These are phyloP conservation scores for Exephanes ischioxanthus DNA, from an alignment of 2,888 invertebrate species.

Conservation along the genomic window DNA sequence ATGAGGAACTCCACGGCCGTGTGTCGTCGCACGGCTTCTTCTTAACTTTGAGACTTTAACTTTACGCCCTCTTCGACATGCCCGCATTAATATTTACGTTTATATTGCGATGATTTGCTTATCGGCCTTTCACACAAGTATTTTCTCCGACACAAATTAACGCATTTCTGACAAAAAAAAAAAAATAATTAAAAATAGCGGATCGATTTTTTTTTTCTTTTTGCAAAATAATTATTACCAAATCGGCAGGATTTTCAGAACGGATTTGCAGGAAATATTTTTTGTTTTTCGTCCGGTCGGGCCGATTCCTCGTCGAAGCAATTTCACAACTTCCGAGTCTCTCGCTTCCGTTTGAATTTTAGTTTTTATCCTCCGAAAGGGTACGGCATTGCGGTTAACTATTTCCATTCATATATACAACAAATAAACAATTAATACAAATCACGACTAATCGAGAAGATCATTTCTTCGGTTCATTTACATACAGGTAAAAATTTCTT, in stretches of 20 bases:
- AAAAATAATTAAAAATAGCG: background rate
- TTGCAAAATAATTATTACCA: background rate
- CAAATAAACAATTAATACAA: constrained; percentile 29
- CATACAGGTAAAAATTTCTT: constrained; percentile 3
- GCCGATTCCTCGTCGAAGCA: background rate
- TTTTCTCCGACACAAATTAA: background rate
- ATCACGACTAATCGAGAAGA: constrained; percentile 10
- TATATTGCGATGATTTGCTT: background rate
- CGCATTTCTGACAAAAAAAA: background rate
- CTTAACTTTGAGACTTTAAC: constrained; percentile 15
- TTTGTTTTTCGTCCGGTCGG: background rate
- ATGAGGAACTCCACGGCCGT: constrained; percentile 41
- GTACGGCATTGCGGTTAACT: background rate
- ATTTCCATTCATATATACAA: constrained; percentile 35
- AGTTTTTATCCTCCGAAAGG: background rate
- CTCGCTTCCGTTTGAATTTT: background rate
- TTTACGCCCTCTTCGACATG: constrained; percentile 14
- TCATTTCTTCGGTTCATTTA: background rate
- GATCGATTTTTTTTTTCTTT: background rate
- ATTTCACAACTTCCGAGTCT: background rate
- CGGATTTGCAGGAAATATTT: background rate
- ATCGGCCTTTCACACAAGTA: background rate
- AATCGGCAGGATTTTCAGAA: background rate
- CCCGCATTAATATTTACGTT: background rate
- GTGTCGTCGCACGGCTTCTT: constrained; percentile 22